These are phyloP conservation scores for Podarcis muralis DNA, from an alignment of 2,113 vertebrate genomes.

Conservation along the genomic window DNA sequence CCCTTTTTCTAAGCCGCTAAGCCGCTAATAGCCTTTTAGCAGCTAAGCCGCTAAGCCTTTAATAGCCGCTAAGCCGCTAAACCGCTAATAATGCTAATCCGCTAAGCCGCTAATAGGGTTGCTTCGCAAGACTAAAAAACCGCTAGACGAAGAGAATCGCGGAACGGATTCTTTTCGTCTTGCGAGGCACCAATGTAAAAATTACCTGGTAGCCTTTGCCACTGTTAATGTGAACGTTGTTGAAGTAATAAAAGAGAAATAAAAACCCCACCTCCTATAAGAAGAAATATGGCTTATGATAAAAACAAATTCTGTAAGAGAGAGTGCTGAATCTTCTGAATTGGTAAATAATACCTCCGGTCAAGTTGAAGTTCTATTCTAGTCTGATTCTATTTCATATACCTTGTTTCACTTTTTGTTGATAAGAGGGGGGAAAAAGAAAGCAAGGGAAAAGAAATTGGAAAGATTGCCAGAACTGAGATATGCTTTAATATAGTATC, in stretches of 20 bases:
- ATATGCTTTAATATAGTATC: neutral
- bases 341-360: neutral
- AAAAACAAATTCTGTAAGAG: neutral
- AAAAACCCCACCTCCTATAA: neutral
- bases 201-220: neutral
- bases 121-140: too few species aligned
- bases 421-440: neutral
- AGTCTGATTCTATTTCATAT: neutral
- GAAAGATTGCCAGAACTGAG: neutral
- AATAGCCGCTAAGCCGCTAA: too few species aligned
- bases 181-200: too few species aligned
- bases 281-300: neutral
- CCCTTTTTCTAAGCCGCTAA: too few species aligned
- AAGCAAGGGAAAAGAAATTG: neutral
- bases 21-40: too few species aligned
- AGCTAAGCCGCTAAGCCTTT: too few species aligned
- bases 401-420: neutral
- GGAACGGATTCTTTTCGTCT: too few species aligned
- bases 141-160: too few species aligned
- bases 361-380: neutral
- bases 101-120: too few species aligned
- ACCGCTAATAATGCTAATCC: too few species aligned
- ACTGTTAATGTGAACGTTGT: neutral
- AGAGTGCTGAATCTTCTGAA: neutral
- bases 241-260: neutral